Conservation (phyloP, 2,113 vertebrate species). For the Thinocorus orbignyianus region DNA sequence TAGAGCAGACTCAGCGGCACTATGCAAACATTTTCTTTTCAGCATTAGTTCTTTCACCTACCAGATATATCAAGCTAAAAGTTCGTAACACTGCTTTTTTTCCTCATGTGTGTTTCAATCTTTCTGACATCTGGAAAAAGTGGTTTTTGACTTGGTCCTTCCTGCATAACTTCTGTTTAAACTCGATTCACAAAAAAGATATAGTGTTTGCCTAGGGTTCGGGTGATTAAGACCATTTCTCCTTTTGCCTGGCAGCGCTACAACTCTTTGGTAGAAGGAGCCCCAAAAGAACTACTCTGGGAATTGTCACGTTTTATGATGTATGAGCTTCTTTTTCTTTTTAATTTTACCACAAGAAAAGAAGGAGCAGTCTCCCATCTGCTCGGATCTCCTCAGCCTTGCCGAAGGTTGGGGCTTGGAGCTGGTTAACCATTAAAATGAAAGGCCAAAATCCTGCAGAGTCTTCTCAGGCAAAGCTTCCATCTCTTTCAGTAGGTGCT, state of each 20-base stretch:
- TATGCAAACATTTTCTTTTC: constrained; percentile 65
- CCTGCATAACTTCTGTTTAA: constrained; percentile 71
- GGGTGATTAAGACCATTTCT: constrained; percentile 61
- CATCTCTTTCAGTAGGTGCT: fast-evolving
- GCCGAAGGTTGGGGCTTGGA: neutral
- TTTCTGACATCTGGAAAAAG: constrained; percentile 81
- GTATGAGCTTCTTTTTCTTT: constrained; percentile 39
- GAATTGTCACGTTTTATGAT: constrained; percentile 58
- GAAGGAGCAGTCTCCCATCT: constrained; percentile 41
- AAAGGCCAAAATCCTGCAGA: neutral
- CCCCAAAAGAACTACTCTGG: constrained; percentile 60
- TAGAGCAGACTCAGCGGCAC: constrained; percentile 28
- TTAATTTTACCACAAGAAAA: constrained; percentile 52
- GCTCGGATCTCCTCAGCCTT: neutral
- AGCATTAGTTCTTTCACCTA: constrained; percentile 59
- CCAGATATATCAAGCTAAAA: constrained; percentile 61
- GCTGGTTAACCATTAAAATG: constrained; percentile 24
- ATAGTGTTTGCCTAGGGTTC: constrained; percentile 54
- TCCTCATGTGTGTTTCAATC: constrained; percentile 41
- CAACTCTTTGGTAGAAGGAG: constrained; percentile 64
- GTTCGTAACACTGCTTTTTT: constrained; percentile 39
- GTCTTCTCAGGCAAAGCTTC: neutral
- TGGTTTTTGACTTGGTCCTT: constrained; percentile 69
- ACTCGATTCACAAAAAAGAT: constrained; percentile 66
- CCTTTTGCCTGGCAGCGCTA: constrained; percentile 66